These are phyloP conservation scores for Solen grandis DNA, from an alignment of 1,140 invertebrate species.

Conservation along the genomic window DNA sequence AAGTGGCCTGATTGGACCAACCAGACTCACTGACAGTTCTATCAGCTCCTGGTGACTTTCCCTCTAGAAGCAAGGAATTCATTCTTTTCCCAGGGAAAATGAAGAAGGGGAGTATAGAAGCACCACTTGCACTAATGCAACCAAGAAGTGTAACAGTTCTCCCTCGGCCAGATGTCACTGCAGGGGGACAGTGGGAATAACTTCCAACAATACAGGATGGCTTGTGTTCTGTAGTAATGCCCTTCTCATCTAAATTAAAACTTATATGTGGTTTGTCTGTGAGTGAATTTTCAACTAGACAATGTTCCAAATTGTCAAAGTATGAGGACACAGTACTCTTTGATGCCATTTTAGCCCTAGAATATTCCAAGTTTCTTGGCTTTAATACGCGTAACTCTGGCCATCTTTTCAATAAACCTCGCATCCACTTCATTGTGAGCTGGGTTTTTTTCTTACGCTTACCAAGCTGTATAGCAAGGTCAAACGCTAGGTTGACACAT, in stretches of 20 bases:
- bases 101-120: constrained; percentile 15
- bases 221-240: constrained; percentile 46
- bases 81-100: constrained; percentile 24
- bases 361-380: too few species aligned
- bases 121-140: constrained; percentile 51
- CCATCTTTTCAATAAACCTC: constrained; percentile 25
- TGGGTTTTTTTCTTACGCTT: not conserved
- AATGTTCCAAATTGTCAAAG: too few species aligned
- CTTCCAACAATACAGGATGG: constrained; percentile 24
- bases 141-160: constrained; percentile 55
- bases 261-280: constrained; percentile 53
- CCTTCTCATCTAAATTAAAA: constrained; percentile 37
- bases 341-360: too few species aligned
- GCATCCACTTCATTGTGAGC: too few species aligned
- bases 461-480: constrained; percentile 7
- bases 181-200: too few species aligned
- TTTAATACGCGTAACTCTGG: not conserved
- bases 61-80: constrained; percentile 26
- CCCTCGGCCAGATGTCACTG: too few species aligned
- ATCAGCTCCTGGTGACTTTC: not conserved
- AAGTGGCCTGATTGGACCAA: too few species aligned
- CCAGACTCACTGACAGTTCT: too few species aligned
- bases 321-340: too few species aligned
- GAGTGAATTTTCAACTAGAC: constrained; percentile 19
- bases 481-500: too few species aligned